Conservation (phyloP, 2,888 invertebrate species). For the Meloe dianella region DNA sequence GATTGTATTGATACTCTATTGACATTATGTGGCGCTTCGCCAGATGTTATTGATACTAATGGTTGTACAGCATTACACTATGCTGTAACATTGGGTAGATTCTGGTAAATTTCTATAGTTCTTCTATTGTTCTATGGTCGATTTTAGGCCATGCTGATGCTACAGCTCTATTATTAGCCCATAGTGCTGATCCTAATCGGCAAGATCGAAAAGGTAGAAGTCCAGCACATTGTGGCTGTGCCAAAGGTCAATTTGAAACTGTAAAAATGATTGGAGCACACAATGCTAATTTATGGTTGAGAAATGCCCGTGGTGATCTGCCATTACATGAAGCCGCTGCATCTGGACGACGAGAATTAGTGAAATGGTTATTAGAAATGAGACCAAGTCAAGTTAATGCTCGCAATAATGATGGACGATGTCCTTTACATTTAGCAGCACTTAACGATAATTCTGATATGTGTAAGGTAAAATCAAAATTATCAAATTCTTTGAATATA, state of each 20-base stretch:
- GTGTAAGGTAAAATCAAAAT: constrained; percentile 69
- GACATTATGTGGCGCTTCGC: constrained; percentile 85
- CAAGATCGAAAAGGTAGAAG: constrained; percentile 93
- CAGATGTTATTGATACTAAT: constrained; percentile 90
- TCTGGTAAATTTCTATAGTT: constrained; percentile 7
- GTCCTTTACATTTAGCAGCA: constrained; percentile 92
- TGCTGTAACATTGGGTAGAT: constrained; percentile 78
- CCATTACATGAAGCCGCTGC: constrained; percentile 96
- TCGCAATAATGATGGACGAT: constrained; percentile 91
- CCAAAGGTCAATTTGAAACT: constrained; percentile 86
- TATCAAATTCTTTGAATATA: constrained; percentile 9
- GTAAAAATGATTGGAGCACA: constrained; percentile 70
- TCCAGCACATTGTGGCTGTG: constrained; percentile 93
- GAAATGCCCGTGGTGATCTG: constrained; percentile 92
- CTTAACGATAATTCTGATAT: constrained; percentile 92
- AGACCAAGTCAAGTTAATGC: constrained; percentile 84
- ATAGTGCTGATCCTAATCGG: constrained; percentile 89
- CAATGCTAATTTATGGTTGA: constrained; percentile 89
- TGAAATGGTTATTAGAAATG: constrained; percentile 85
- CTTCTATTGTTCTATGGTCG: neutral
- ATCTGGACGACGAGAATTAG: constrained; percentile 86
- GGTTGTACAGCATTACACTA: constrained; percentile 97
- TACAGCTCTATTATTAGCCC: constrained; percentile 84
- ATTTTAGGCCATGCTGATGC: constrained; percentile 86
- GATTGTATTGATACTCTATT: constrained; percentile 89